Base-by-base conservation (phyloP, 2,797 vertebrate genomes). In the Falco cherrug region DNA sequence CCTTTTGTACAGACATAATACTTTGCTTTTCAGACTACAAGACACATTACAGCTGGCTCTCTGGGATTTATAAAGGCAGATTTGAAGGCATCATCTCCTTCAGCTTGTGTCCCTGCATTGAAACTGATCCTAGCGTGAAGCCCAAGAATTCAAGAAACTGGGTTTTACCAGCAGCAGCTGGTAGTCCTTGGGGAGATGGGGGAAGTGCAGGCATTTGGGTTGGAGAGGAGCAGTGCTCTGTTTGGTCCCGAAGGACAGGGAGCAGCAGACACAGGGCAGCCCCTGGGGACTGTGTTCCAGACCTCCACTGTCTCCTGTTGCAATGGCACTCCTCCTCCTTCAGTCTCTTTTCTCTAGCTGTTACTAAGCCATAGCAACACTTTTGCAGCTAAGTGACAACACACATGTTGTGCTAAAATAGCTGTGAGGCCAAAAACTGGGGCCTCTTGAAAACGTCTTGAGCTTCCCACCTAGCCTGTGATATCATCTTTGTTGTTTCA, bases 1-100 rank as follows among this genome's bases (percentile, higher is more conserved):
- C 89, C 91, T 95, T 93, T 93, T 84, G 87, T 90, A 73, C 90
- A 82, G 89, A 87, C 61, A 33, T 48, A 84, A 63, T 91, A 43
- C 63, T 91, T 69, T 0, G 3, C 45, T 91, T 95, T 82, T 89
- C 91, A 84, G 74, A 39, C 63, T 76, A 19, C 31, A 35, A 56
- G 94, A 81, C 51, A 17, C 29, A 19, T 79, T 83, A 50, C 64
- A 94, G 74, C 67, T 83, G 85, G 45, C 56, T 87, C 35, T 82
- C 63, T 80, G 60, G 12, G 48, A 35, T 80, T 87, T 90, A 21
- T 28, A 71, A 77, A 78, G 41, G 73, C 74, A 74, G 53, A 28
- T 50, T 80, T 56, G 90, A 92, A 93, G 68, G 64, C 37, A 3
- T 74, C 53, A 39, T 68, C 68, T 92, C 70, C 60, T 91, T 81